Conservation (phyloP, 2,797 vertebrate species). For the Sphaeramia orbicularis region DNA sequence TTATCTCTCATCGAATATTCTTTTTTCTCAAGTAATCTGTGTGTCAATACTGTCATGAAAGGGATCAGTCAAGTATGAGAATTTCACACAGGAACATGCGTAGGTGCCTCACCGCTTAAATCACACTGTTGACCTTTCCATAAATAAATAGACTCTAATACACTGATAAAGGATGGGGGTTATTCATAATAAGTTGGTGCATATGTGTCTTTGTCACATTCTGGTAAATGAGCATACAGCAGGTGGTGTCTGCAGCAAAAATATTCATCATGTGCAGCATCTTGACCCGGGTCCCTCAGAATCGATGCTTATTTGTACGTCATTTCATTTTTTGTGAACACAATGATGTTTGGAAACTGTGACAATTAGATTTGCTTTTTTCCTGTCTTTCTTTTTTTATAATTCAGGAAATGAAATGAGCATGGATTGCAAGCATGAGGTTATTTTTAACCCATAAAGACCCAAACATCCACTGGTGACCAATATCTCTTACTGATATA, state of each 20-base stretch:
- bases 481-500: no score
- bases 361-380: no score
- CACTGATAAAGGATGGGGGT: slow-evolving; percentile 36
- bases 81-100: slow-evolving; percentile 37
- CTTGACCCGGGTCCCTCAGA: slow-evolving; percentile 4
- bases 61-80: slow-evolving; percentile 61
- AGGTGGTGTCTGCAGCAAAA: slow-evolving; percentile 25
- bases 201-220: slow-evolving; percentile 31
- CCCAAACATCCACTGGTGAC: no score
- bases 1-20: slow-evolving; percentile 53
- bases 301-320: background rate
- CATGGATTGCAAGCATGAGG: no score
- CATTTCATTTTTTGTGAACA: slow-evolving; percentile 32
- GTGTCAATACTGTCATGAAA: slow-evolving; percentile 57
- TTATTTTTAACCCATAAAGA: no score
- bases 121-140: slow-evolving; percentile 65
- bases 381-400: no score
- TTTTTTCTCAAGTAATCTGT: slow-evolving; percentile 39
- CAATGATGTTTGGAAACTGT: background rate
- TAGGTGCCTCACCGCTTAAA: slow-evolving; percentile 11
- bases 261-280: background rate
- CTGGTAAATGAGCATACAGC: slow-evolving; percentile 20
- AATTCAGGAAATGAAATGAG: no score
- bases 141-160: slow-evolving; percentile 42
- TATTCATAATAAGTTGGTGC: background rate